Conservation (phyloP, 2,888 invertebrate species). For the Ischnura elegans region DNA sequence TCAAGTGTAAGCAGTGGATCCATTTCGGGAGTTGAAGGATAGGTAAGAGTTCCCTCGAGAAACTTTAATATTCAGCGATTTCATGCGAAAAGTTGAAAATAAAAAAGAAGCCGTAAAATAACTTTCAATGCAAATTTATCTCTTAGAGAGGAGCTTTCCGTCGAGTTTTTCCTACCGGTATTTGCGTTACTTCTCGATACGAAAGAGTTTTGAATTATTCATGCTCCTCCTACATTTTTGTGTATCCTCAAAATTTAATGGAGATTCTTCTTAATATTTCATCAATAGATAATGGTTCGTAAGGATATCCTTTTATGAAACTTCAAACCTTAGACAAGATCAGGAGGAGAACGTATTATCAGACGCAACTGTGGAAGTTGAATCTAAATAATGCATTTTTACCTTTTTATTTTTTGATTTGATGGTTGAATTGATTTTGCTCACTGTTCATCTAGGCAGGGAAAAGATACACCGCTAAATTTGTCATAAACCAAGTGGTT, state of each 20-base stretch:
- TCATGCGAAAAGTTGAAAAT: background rate
- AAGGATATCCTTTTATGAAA: no score
- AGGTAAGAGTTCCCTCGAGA: background rate
- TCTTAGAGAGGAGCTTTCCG: background rate
- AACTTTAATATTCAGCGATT: background rate
- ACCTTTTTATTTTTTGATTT: no score
- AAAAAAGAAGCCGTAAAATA: background rate
- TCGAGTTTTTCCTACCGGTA: background rate
- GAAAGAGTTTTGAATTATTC: background rate
- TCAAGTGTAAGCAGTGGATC: background rate
- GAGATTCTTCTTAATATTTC: background rate
- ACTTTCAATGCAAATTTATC: background rate
- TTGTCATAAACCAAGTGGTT: no score
- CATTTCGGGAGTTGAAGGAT: background rate
- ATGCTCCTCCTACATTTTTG: background rate
- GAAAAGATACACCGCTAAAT: no score
- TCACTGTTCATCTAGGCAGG: no score
- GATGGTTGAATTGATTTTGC: no score
- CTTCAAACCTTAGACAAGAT: no score
- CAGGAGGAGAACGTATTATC: background rate
- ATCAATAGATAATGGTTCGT: background rate
- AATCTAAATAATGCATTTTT: no score
- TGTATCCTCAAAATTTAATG: background rate
- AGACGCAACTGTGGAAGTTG: background rate
- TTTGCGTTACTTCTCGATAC: background rate